phyloP scores from a whole-genome alignment of 1,140 invertebrate species.

The Schlechtendalia chinensis region DNA sequence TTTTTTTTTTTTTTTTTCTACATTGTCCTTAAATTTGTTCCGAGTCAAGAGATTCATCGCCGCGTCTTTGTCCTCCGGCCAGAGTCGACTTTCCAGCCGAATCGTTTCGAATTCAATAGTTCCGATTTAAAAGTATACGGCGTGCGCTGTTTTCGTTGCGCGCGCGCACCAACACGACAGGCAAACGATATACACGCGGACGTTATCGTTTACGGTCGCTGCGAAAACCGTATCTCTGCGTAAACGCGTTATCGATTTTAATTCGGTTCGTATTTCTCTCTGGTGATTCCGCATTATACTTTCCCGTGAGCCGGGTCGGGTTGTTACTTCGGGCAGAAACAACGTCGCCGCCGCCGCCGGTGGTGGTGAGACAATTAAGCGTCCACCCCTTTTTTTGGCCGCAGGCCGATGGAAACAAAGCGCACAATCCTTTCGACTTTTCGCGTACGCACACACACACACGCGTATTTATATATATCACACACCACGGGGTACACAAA shows the following conservation, averaged over 20 bases:
- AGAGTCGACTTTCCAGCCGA: constrained; percentile 46
- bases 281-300: constrained; percentile 14
- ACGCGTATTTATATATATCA: too few relatives aligned
- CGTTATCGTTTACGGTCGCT: too few relatives aligned
- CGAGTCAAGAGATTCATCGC: constrained; percentile 46
- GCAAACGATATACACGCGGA: not conserved
- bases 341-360: too few relatives aligned
- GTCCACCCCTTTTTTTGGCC: constrained; percentile 31
- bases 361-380: constrained; percentile 8
- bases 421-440: constrained; percentile 21
- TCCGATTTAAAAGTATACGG: constrained; percentile 48
- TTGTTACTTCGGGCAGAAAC: constrained; percentile 2
- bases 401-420: not conserved
- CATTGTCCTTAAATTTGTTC: constrained; percentile 50
- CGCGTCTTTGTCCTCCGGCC: constrained; percentile 40
- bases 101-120: constrained; percentile 49
- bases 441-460: too few relatives aligned
- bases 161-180: not conserved
- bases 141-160: constrained; percentile 10
- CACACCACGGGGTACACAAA: not conserved
- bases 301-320: not conserved
- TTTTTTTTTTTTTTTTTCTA: constrained; percentile 41
- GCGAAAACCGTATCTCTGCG: constrained; percentile 1
- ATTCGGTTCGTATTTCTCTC: not conserved
- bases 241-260: constrained; percentile 28